Evolutionary conservation across 2,113 vertebrate species (phyloP).

Genomic region (Corythornis vintsioides): DNA sequence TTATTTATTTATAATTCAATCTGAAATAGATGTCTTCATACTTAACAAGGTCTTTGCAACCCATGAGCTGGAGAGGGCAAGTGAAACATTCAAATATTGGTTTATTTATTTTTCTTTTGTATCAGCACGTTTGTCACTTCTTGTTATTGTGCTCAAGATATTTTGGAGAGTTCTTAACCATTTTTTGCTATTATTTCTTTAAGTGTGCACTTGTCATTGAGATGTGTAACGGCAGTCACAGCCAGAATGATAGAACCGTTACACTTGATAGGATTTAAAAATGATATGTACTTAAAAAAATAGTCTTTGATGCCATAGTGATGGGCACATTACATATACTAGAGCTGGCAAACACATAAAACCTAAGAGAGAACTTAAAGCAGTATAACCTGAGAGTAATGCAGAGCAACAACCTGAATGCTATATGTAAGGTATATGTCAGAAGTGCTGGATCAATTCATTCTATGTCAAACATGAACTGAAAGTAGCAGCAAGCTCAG

Average conservation of each 20-base stretch:
- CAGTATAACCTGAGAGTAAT: neutral
- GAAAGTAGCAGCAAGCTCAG: neutral
- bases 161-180: neutral
- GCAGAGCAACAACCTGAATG: neutral
- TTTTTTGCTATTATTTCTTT: constrained; percentile 35
- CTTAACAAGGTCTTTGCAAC: constrained; percentile 25
- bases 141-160: neutral
- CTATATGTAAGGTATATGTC: neutral
- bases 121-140: neutral
- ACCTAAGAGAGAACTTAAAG: neutral
- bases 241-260: constrained; percentile 30
- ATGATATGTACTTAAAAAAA: constrained; percentile 55
- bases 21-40: neutral
- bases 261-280: constrained; percentile 68
- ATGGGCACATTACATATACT: constrained; percentile 28
- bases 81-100: constrained; percentile 6
- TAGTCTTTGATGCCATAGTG: constrained; percentile 35
- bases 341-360: constrained; percentile 10
- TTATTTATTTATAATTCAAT: neutral
- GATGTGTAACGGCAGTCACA: constrained; percentile 31
- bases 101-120: neutral
- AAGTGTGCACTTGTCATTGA: constrained; percentile 42
- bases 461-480: neutral
- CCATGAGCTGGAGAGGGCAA: neutral
- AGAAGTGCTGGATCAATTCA: neutral